Evolutionary conservation across 2,888 invertebrate genomes (phyloP), one percentile per base, ranked within the genome.

Genomic region (Malacosoma neustria): DNA sequence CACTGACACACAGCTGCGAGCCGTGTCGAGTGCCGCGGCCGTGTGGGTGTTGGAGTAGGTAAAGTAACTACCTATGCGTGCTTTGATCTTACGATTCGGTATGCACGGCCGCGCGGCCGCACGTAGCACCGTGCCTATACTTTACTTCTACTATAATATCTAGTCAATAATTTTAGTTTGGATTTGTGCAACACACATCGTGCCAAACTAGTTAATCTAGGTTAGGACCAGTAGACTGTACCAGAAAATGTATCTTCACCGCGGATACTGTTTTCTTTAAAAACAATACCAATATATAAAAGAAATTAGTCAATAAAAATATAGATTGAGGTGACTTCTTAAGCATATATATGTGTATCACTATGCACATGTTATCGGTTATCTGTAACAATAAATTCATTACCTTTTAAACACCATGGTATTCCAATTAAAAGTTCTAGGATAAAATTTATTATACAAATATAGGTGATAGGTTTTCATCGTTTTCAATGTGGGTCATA

Each of bases 71-170:
- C 75, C 77, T 76, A 81, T 75, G 82, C 79, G 81, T 82, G 82
- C 84, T 85, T 82, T 82, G 84, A 84, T 84, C 84, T 84, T 82
- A 84, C 72, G 80, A 84, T 81, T 84, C 75, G 84, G 84, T 82
- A 82, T 84, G 81, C 81, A 80, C 79, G 77, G 77, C 72, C 73
- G 79, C 75, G 66, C 79, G 60, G 72, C 67, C 64, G 73, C 80
- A 79, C 80, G 77, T 80, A 79, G 70, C 64, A 61, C 68, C 69
- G 69, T 62, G 63, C 64, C 72, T 77, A 71, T 80, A 79, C 73
- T 76, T 79, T 71, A 77, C 76, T 74, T 70, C 73, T 73, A 77
- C 73, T 73, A 77, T 76, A 75, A 76, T 80, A 72, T 76, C 73
- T 70, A 76, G 68, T 72, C 77, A 76, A 82, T 82, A 81, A 84